phyloP scores from a whole-genome alignment of 1,140 invertebrate species.

The Drosophila azteca region DNA sequence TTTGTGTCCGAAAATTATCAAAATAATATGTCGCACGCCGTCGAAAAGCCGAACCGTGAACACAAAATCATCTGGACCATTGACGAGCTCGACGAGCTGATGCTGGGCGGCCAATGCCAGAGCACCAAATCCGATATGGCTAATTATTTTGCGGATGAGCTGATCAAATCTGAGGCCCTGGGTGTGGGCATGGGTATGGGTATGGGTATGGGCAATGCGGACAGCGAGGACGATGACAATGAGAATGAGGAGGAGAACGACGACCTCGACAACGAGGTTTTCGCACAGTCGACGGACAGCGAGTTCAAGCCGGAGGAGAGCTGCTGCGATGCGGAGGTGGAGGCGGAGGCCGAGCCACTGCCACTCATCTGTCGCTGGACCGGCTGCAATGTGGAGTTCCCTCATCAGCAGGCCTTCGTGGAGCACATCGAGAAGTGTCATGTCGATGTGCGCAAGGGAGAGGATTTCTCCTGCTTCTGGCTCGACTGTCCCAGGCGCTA shows the following conservation, averaged over 20 bases:
- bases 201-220: not conserved
- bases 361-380: slow-evolving; percentile 91
- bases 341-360: slow-evolving; percentile 12
- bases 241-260: slow-evolving; percentile 38
- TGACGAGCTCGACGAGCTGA: slow-evolving; percentile 74
- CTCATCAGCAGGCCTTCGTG: slow-evolving; percentile 91
- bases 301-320: slow-evolving; percentile 21
- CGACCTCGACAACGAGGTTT: slow-evolving; percentile 59
- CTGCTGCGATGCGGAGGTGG: slow-evolving; percentile 26
- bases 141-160: slow-evolving; percentile 16
- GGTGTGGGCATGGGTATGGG: not conserved
- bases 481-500: slow-evolving; percentile 92
- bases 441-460: slow-evolving; percentile 92
- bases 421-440: slow-evolving; percentile 96
- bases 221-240: slow-evolving; percentile 45
- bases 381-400: slow-evolving; percentile 91
- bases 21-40: slow-evolving; percentile 58
- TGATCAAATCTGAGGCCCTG: slow-evolving; percentile 16
- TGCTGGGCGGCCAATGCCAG: slow-evolving; percentile 37
- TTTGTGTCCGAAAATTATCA: slow-evolving; percentile 66
- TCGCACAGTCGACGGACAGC: slow-evolving; percentile 27
- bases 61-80: slow-evolving; percentile 82
- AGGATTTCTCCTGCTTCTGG: slow-evolving; percentile 97
- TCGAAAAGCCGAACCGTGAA: slow-evolving; percentile 77
- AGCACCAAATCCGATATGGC: slow-evolving; percentile 2